Evolutionary conservation across 2,888 invertebrate genomes (phyloP), one percentile per base, ranked within the genome.

Genomic region (Tortricodes alternella): DNA sequence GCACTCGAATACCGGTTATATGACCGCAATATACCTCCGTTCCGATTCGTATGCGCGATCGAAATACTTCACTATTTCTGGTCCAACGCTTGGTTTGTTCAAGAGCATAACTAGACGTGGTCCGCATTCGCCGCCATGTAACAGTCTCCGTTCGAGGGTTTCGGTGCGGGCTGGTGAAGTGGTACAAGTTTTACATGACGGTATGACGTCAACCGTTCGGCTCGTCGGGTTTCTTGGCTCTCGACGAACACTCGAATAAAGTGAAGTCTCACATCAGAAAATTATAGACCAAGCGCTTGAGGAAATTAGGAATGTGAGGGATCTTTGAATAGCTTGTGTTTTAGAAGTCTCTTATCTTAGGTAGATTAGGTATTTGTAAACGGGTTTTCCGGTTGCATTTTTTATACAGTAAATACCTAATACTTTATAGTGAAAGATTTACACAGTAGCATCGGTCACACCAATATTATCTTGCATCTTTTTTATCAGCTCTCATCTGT

Each of bases 1-100:
- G 80, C 81, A 80, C 82, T 85, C 81, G 79, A 86, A 89, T 90
- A 89, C 89, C 89, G 89, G 89, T 90, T 90, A 89, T 89, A 84
- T 87, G 88, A 88, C 89, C 89, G 88, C 88, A 87, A 87, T 88
- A 85, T 80, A 77, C 84, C 85, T 76, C 75, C 74, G 81, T 78
- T 74, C 63, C 66, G 72, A 66, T 71, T 67, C 72, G 70, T 65
- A 71, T 67, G 68, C 66, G 64, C 67, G 67, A 62, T 70, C 67
- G 67, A 60, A 64, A 61, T 61, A 63, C 63, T 60, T 67, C 65
- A 63, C 62, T 63, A 66, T 63, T 67, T 65, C 58, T 49, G 60
- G 62, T 82, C 77, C 88, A 88, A 73, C 70, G 78, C 85, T 68
- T 66, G 71, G 63, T 68, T 53, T 32, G 66, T 63, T 69, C 53